Evolutionary conservation across 2,113 vertebrate species (phyloP).

Genomic region (Ciconia boyciana): DNA sequence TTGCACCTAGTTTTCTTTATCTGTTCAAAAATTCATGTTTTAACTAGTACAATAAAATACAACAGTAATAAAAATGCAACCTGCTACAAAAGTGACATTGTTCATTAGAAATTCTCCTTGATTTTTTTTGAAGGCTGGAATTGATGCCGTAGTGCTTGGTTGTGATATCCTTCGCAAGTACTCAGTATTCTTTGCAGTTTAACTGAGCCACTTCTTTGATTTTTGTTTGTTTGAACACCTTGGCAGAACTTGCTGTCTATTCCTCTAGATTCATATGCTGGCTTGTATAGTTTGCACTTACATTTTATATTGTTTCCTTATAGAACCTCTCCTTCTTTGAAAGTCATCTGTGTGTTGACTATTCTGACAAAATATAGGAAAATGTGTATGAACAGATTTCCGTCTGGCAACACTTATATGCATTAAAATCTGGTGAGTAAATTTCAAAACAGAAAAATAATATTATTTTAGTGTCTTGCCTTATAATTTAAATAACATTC

Average conservation of each 20-base stretch:
- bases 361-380: background rate
- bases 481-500: background rate
- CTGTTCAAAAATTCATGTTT: background rate
- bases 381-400: background rate
- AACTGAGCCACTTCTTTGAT: conserved; percentile 6
- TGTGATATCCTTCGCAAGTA: background rate
- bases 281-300: background rate
- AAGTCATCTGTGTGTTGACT: background rate
- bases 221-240: conserved; percentile 29
- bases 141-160: background rate
- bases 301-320: background rate
- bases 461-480: background rate
- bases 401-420: background rate
- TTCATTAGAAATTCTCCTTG: conserved; percentile 44
- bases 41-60: background rate
- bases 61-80: background rate
- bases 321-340: background rate
- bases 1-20: background rate
- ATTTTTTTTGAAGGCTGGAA: background rate
- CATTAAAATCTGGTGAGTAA: background rate
- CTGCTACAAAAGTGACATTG: background rate
- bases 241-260: background rate
- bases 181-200: conserved; percentile 6
- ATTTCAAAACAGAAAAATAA: background rate
- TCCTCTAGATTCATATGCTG: background rate